Evolutionary conservation across 1,140 invertebrate species (phyloP), one percentile per base, ranked within the genome.

Genomic region (Halyomorpha halys): DNA sequence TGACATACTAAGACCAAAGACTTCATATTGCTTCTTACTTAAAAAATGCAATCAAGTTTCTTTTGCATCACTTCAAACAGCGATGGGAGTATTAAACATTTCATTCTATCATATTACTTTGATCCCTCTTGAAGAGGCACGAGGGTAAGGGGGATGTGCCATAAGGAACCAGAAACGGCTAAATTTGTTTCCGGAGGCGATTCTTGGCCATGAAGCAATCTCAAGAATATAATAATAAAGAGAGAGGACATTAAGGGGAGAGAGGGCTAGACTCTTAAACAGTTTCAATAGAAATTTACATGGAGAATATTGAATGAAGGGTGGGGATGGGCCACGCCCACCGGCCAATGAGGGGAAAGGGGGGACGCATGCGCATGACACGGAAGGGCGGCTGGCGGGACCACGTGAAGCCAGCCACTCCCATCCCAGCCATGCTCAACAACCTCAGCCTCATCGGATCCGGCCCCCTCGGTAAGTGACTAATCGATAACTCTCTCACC

Each of bases 351-450:
- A 21, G 14, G 23, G 53, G 53, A 21, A 5, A 19, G 53, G 53
- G 5, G 23, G 21, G 53, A 21, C 14, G 53, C 53, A 21, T 49
- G 19, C n/a, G 47, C 47, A 18, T 2, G 47, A 1, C 3, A 11
- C 5, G 47, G 47, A 8, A 39, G 34, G 47, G n/a, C 44, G 62
- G 53, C 18, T 0, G 39, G 61, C 60, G 65, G 51, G 60, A 49
- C 21, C 45, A 60, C 44, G 44, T 59, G 56, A 21, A 44, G 15
- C 27, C 18, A 15, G 27, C 19, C 13, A 66, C 72, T 18, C 68
- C 69, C n/a, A 47, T 69, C 59, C 64, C 68, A 64, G 66, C 61
- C 54, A 73, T 73, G 72, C 71, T 73, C 67, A 73, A 73, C 68
- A 72, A 73, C 65, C 63, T 73, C 60, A 69, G 71, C 67, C 65